Evolutionary conservation across 1,140 invertebrate species (phyloP).

Genomic region (Dufourea novaeangliae): DNA sequence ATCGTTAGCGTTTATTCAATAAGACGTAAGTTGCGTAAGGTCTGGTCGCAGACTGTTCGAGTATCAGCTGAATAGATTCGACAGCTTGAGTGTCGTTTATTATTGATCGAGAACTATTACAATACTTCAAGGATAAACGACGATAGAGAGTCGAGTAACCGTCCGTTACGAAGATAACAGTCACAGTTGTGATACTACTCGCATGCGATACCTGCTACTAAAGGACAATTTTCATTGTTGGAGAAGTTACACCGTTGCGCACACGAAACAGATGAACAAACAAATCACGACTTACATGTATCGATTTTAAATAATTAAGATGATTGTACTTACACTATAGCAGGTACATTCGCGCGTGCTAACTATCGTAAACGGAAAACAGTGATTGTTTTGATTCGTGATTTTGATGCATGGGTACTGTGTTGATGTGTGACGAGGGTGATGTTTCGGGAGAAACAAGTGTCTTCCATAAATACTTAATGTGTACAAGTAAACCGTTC

Average conservation of each 20-base stretch:
- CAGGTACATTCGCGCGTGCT: constrained; percentile 2
- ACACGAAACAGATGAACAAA: neutral
- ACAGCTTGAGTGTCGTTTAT: constrained; percentile 18
- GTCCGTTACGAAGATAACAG: constrained; percentile 25
- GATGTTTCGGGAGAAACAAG: constrained; percentile 38
- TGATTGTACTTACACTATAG: constrained; percentile 23
- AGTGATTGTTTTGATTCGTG: neutral
- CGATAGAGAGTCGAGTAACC: constrained; percentile 20
- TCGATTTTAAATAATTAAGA: constrained; percentile 8
- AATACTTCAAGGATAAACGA: constrained; percentile 26
- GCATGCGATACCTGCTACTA: neutral
- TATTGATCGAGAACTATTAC: constrained; percentile 20
- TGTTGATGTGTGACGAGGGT: constrained; percentile 31
- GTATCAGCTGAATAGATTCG: neutral
- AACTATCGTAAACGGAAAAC: constrained; percentile 4
- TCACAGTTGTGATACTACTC: constrained; percentile 29
- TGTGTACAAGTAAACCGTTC: constrained; percentile 29
- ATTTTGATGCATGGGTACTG: constrained; percentile 15
- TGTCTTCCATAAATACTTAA: constrained; percentile 45
- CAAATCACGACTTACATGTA: constrained; percentile 23
- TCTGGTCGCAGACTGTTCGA: neutral
- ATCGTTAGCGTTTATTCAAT: constrained; percentile 44
- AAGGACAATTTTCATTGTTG: neutral
- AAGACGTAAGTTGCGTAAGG: constrained; percentile 32
- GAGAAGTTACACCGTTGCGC: neutral